Conservation (phyloP, 35 echinoderm and acorn worm genomes). For the Anneissia japonica region DNA sequence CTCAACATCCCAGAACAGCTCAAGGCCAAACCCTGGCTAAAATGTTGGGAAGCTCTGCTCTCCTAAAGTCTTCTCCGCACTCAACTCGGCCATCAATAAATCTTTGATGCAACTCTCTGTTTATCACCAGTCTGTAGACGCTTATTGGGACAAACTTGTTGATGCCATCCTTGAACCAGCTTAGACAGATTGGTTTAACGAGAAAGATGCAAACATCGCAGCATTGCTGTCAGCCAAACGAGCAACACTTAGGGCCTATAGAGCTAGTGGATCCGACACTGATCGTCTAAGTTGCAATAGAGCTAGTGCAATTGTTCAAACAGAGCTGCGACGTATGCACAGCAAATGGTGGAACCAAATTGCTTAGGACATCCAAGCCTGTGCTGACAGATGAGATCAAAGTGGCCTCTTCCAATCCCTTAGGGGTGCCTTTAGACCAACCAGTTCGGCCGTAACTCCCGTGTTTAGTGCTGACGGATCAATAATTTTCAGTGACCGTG, state of each 20-base stretch:
- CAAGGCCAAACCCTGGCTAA: too few species aligned
- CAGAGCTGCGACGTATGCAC: background rate
- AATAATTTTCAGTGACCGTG: background rate
- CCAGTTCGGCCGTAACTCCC: background rate
- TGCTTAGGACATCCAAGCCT: background rate
- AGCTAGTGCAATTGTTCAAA: background rate
- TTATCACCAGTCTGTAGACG: too few species aligned
- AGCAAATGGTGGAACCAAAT: background rate
- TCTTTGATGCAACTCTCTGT: too few species aligned
- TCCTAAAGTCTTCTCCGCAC: too few species aligned
- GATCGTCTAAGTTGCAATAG: background rate
- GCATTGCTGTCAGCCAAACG: slow-evolving; percentile 22
- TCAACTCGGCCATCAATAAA: too few species aligned
- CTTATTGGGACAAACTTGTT: too few species aligned
- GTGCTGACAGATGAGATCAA: background rate
- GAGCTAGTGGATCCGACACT: background rate
- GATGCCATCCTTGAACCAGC: too few species aligned
- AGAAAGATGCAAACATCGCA: slow-evolving; percentile 39
- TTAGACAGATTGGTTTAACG: background rate
- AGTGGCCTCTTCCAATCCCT: background rate
- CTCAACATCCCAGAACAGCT: too few species aligned
- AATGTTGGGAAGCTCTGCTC: too few species aligned
- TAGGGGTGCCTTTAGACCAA: background rate
- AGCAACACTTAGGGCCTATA: background rate
- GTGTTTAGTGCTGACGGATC: background rate